Evolutionary conservation across 2,113 vertebrate genomes (phyloP), one percentile per base, ranked within the genome.

Genomic region (Cinclus cinclus): DNA sequence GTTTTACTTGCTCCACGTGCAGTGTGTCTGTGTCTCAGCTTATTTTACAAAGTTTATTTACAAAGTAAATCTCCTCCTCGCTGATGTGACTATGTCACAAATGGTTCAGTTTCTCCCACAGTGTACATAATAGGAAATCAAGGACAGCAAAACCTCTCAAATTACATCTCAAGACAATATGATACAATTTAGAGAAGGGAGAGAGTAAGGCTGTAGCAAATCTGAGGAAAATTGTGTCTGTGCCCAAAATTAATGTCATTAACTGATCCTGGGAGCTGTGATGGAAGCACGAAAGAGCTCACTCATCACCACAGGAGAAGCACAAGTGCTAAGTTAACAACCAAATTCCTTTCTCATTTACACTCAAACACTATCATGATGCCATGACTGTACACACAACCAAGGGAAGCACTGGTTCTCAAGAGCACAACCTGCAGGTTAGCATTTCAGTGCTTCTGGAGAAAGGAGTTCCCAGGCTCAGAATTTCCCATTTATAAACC

Each of bases 341-440:
- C 12, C 12, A 60, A 70, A 83, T 73, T 60, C 35, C 27, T 42
- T 58, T 70, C 60, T 37, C 28, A 50, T 50, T 83, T 52, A 83
- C 15, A n/a, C 7, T 87, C 42, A 62, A 59, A 79, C 1, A 65
- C 13, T 5, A 77, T 64, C 22, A 60, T 30, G n/a, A 52, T 39
- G 19, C 20, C 28, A n/a, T 62, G 46, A 75, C n/a, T 16, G 7
- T 24, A 68, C 19, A 37, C 10, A 10, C 13, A 83, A 49, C 27
- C 19, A 71, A 68, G 47, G 35, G 79, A 64, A 83, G 9, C 39
- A 33, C 13, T 31, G 12, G 13, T 31, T 20, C 30, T 42, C 82
- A 41, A 68, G 53, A 78, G 64, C 4, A 11, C 0, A 0, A 85
- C 47, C 27, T 71, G 13, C 2, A 9, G 15, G 18, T 31, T 83